These are phyloP conservation scores for Lasioglossum morio DNA, from an alignment of 2,888 invertebrate genomes.

Conservation along the genomic window DNA sequence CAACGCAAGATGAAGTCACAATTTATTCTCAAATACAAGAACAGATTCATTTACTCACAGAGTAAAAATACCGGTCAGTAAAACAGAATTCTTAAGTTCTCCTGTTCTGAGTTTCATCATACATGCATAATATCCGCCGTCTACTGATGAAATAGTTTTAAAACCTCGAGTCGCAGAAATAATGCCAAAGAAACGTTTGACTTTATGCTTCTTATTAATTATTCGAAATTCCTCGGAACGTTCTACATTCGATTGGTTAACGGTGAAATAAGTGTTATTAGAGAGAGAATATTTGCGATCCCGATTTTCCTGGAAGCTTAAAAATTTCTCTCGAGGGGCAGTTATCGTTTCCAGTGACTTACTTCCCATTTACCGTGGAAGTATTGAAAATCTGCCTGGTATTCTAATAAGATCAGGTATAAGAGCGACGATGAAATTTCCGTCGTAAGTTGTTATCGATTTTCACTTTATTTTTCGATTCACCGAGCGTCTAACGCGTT, in stretches of 20 bases:
- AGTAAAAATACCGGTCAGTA: too few relatives aligned
- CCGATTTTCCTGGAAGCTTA: neutral
- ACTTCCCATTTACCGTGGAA: conserved; percentile 11
- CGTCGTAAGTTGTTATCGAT: conserved; percentile 14
- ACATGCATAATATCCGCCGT: too few relatives aligned
- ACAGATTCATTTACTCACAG: too few relatives aligned
- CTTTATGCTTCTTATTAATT: neutral
- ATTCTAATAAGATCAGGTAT: conserved; percentile 2
- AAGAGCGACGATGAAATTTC: conserved; percentile 10
- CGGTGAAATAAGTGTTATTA: neutral
- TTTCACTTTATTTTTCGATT: conserved; percentile 31
- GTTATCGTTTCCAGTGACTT: conserved; percentile 9
- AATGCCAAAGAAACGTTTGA: neutral
- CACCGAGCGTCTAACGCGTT: conserved; percentile 17
- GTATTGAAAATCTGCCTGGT: conserved; percentile 7
- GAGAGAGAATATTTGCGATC: neutral
- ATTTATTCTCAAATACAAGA: too few relatives aligned
- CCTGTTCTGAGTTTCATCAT: neutral
- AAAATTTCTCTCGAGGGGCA: conserved; percentile 5
- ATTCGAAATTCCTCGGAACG: neutral
- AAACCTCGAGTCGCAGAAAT: neutral
- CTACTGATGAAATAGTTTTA: neutral
- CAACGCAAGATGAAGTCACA: too few relatives aligned
- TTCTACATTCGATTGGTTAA: neutral
- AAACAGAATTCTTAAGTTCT: neutral